Conservation (phyloP, 2,113 vertebrate species). For the Spizaetus ornatus region DNA sequence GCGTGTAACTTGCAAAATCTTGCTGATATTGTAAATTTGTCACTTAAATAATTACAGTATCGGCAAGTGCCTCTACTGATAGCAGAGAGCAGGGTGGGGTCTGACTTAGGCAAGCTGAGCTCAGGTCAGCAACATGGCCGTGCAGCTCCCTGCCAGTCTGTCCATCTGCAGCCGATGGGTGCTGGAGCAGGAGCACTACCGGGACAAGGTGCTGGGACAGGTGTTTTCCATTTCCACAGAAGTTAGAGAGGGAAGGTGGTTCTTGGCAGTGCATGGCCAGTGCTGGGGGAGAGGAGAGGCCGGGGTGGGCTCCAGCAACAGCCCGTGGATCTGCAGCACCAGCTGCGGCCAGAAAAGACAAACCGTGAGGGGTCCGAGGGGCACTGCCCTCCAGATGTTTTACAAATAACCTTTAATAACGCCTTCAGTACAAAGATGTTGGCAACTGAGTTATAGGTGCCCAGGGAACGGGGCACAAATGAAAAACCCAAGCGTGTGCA, state of each 20-base stretch:
- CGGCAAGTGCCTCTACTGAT: not conserved
- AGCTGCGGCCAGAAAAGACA: not conserved
- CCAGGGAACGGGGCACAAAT: not conserved
- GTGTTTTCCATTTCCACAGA: not conserved
- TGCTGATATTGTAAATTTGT: not conserved
- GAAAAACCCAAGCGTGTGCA: not conserved
- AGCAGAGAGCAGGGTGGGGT: not conserved
- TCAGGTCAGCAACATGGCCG: fast-evolving
- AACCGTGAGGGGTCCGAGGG: fast-evolving
- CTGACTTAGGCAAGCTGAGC: not conserved
- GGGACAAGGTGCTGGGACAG: not conserved
- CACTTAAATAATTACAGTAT: not conserved
- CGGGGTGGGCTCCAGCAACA: fast-evolving
- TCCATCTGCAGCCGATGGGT: fast-evolving
- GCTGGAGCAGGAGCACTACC: fast-evolving
- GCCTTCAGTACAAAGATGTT: not conserved
- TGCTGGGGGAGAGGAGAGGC: not conserved
- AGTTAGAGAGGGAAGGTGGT: not conserved
- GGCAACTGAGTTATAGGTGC: not conserved
- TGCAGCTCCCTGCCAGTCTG: not conserved
- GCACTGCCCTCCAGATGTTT: not conserved
- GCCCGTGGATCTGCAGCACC: not conserved
- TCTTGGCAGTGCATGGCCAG: fast-evolving
- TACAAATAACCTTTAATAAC: not conserved
- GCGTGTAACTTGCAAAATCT: not conserved